Percentiles rank a stretch among this genome's conserved stretches.
These are phyloP conservation scores for Agrotis puta DNA, from an alignment of 2,888 invertebrate species.

Conservation along the genomic window DNA sequence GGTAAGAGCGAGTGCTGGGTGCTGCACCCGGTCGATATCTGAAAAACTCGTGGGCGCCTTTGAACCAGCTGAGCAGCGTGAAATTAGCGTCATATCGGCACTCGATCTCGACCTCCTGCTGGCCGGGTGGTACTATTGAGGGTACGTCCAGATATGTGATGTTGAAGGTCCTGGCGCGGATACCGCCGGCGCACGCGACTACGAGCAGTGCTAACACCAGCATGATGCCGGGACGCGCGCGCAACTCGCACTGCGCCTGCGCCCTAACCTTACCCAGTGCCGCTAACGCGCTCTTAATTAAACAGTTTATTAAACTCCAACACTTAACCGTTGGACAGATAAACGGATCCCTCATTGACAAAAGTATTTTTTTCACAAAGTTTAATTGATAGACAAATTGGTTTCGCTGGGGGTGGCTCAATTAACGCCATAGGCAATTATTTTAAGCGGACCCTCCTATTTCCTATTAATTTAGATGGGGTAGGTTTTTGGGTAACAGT, in stretches of 20 bases:
- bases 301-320: slow-evolving; percentile 89
- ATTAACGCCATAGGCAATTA: slow-evolving; percentile 68
- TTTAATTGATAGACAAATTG: slow-evolving; percentile 86
- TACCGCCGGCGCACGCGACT: slow-evolving; percentile 63
- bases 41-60: slow-evolving; percentile 85
- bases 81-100: slow-evolving; percentile 87
- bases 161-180: slow-evolving; percentile 77
- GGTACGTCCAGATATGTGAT: slow-evolving; percentile 84
- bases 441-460: slow-evolving; percentile 42
- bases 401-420: slow-evolving; percentile 80
- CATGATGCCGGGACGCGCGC: slow-evolving; percentile 84
- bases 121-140: slow-evolving; percentile 73
- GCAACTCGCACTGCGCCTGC: slow-evolving; percentile 82
- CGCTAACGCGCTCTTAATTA: slow-evolving; percentile 87
- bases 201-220: slow-evolving; percentile 71
- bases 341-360: slow-evolving; percentile 77
- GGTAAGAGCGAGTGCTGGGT: slow-evolving; percentile 83
- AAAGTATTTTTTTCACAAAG: slow-evolving; percentile 71
- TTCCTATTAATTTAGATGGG: slow-evolving; percentile 55
- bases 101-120: slow-evolving; percentile 77
- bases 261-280: slow-evolving; percentile 72
- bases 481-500: neutral
- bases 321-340: slow-evolving; percentile 85
- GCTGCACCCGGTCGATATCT: slow-evolving; percentile 82
- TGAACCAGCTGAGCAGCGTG: slow-evolving; percentile 86